These are phyloP conservation scores for Mactromeris polynyma DNA, from an alignment of 2,888 invertebrate species.

Conservation along the genomic window DNA sequence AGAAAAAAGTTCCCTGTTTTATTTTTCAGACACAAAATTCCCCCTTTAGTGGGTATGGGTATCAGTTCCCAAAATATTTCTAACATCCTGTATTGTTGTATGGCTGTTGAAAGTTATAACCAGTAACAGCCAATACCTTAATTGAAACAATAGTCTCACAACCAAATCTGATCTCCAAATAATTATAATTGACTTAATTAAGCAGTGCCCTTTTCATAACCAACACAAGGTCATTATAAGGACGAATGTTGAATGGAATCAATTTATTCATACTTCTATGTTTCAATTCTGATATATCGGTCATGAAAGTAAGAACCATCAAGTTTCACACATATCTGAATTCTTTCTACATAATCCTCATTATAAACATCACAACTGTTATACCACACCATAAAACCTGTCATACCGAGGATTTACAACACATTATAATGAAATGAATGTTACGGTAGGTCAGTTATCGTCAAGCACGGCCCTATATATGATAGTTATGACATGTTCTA, in stretches of 20 bases:
- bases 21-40: no score
- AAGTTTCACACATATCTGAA: conserved; percentile 11
- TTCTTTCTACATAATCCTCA: background rate
- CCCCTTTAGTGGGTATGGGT: no score
- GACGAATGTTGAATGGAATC: background rate
- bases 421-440: background rate
- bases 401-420: background rate
- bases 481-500: background rate
- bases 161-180: no score
- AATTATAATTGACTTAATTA: no score
- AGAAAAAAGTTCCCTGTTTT: no score
- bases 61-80: no score
- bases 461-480: background rate
- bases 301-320: background rate
- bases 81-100: no score
- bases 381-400: background rate
- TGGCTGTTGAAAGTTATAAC: no score
- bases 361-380: background rate
- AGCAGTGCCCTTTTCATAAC: no score
- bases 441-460: background rate
- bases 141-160: no score
- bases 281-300: background rate
- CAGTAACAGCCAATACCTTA: no score
- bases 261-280: background rate
- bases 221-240: background rate